Evolutionary conservation across 2,797 vertebrate genomes (phyloP), one percentile per base, ranked within the genome.

Genomic region (Florisuga fusca): DNA sequence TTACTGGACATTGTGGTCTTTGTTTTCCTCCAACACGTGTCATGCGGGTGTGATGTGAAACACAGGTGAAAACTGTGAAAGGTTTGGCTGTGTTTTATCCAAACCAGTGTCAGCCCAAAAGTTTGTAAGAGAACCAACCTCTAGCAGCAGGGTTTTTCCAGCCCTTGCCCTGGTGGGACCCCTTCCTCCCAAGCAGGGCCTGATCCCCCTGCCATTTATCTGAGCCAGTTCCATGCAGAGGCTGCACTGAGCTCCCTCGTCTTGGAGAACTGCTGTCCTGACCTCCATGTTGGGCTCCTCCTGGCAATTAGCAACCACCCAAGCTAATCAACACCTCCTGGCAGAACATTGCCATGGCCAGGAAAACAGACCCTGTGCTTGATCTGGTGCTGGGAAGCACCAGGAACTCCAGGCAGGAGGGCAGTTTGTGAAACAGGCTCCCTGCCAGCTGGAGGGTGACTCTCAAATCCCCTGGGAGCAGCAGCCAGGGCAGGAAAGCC

Each of bases 381-480:
- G 84, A 77, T 63, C 82, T 31, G 21, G 80, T 94, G 85, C 90
- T 93, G 93, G 94, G 94, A 96, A 95, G 61, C 48, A 82, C 59
- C 67, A 5, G 0, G 4, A 63, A 61, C 50, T 50, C 45, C 8
- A 1, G 81, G 94, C 93, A 90, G 89, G 61, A 3, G 10, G 63
- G 84, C 76, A 27, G 31, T 62, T 29, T 33, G n/a, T 8, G 8
- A 41, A 64, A 46, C 3, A 38, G 61, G 75, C n/a, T 68, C 33
- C 17, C 14, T 61, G 74, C 69, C 41, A 64, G 66, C 53, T 3
- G 2, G 7, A 15, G 31, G 27, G 22, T 1, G 4, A 26, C 18
- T 45, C 50, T 61, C 26, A 10, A 3, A 41, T 6, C 12, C 54
- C 36, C 33, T 1, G 1, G 12, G 73, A 36, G 50, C 84, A 20